Evolutionary conservation across 2,888 invertebrate genomes (phyloP).

Genomic region (Neria commutata): DNA sequence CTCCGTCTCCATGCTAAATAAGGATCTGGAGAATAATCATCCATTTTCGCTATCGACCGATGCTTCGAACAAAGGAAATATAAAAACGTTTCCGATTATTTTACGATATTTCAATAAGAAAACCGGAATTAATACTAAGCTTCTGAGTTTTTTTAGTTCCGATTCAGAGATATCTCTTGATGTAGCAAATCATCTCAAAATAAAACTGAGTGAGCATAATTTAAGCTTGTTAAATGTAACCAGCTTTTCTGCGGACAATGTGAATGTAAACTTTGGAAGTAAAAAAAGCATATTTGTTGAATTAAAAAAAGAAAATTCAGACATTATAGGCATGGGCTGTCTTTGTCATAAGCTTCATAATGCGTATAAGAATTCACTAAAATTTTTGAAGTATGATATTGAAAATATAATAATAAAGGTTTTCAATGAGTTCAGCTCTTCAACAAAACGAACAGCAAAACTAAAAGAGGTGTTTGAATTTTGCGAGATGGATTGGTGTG

Average conservation of each 20-base stretch:
- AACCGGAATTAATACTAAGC: constrained; percentile 4
- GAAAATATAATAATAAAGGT: constrained; percentile 10
- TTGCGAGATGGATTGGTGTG: constrained; percentile 7
- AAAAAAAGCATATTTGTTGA: constrained; percentile 8
- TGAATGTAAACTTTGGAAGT: constrained; percentile 13
- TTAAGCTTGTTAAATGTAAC: constrained; percentile 1
- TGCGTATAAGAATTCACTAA: neutral
- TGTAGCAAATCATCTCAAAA: neutral
- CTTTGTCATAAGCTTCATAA: neutral
- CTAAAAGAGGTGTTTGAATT: constrained; percentile 15
- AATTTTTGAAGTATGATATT: constrained; percentile 6
- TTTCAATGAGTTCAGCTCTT: constrained; percentile 8
- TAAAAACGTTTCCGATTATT: constrained; percentile 9
- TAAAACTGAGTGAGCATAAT: neutral
- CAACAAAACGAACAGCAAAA: constrained; percentile 7
- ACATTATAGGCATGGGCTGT: constrained; percentile 8
- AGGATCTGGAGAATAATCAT: constrained; percentile 11
- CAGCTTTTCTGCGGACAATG: constrained; percentile 10
- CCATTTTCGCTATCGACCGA: neutral
- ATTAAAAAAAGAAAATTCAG: constrained; percentile 9
- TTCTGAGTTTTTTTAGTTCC: constrained; percentile 3
- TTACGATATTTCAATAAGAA: constrained; percentile 7
- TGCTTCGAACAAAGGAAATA: neutral
- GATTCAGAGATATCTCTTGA: neutral
- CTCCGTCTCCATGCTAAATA: constrained; percentile 1